Percentiles rank a stretch among this genome's conserved stretches.
These are phyloP conservation scores for Amiota communis DNA, from an alignment of 2,888 invertebrate species.

Conservation along the genomic window DNA sequence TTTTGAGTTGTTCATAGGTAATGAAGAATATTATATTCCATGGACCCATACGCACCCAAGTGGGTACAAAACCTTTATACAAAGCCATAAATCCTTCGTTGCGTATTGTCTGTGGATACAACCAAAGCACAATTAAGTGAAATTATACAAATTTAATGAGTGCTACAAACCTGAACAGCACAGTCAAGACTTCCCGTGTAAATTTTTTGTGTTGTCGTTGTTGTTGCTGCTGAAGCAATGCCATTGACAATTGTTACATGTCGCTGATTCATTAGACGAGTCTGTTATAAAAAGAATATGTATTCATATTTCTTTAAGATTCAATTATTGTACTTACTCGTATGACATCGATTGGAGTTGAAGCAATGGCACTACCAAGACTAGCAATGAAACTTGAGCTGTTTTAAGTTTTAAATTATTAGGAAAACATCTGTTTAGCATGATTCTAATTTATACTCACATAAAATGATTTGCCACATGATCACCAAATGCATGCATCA, in stretches of 20 bases:
- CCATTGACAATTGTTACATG: constrained; percentile 74
- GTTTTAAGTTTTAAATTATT: constrained; percentile 40
- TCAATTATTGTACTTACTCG: constrained; percentile 77
- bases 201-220: constrained; percentile 73
- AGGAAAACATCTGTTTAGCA: not conserved
- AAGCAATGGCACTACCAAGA: constrained; percentile 92
- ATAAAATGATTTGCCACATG: constrained; percentile 88
- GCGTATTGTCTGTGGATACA: constrained; percentile 81
- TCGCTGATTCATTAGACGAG: constrained; percentile 94
- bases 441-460: constrained; percentile 73
- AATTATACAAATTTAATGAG: no score
- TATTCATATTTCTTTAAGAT: constrained; percentile 14
- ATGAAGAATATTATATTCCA: constrained; percentile 98
- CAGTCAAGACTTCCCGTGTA: constrained; percentile 90
- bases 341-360: constrained; percentile 94
- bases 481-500: constrained; percentile 83
- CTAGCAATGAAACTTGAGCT: constrained; percentile 94
- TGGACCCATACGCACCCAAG: constrained; percentile 95
- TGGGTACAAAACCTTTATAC: constrained; percentile 97
- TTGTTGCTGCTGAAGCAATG: constrained; percentile 63
- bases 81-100: constrained; percentile 90
- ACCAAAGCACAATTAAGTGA: no score
- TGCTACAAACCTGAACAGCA: constrained; percentile 78
- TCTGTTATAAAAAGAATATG: constrained; percentile 75
- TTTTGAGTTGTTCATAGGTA: constrained; percentile 92